Evolutionary conservation across 1,140 invertebrate species (phyloP).

Genomic region (Eciton burchellii): DNA sequence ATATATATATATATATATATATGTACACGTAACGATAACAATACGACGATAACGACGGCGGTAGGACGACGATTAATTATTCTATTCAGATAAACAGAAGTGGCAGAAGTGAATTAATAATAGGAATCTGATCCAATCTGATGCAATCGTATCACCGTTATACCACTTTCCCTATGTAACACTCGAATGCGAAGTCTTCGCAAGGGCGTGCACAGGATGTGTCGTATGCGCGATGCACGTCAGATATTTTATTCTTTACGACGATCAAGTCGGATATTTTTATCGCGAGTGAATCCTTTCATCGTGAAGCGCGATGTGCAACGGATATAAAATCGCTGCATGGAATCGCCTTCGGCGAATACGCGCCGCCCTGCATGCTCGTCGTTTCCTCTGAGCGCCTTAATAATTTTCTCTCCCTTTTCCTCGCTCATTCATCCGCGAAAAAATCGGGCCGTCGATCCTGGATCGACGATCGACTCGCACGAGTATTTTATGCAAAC

Average conservation of each 20-base stretch:
- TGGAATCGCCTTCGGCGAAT: no score
- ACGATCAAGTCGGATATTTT: no score
- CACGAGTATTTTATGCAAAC: slow-evolving; percentile 30
- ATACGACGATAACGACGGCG: background rate
- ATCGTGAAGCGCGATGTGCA: no score
- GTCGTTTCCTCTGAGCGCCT: no score
- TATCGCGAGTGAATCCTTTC: no score
- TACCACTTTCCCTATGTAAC: background rate
- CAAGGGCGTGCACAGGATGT: background rate
- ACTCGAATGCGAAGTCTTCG: background rate
- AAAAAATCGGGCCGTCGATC: background rate
- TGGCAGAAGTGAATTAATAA: slow-evolving; percentile 4
- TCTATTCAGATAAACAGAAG: background rate
- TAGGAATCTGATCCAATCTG: background rate
- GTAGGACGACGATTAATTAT: slow-evolving; percentile 31
- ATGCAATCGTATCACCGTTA: background rate
- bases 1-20: no score
- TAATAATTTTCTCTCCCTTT: no score
- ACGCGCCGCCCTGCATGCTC: no score
- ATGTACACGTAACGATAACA: background rate
- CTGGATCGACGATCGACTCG: slow-evolving; percentile 15
- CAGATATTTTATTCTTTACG: no score
- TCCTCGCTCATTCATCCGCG: background rate
- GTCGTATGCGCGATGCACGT: background rate
- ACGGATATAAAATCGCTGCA: no score